A percentile compares a stretch with the other conserved stretches of the same genome.
Conservation (phyloP, 2,888 invertebrate species). For the Drosophila phalerata region DNA sequence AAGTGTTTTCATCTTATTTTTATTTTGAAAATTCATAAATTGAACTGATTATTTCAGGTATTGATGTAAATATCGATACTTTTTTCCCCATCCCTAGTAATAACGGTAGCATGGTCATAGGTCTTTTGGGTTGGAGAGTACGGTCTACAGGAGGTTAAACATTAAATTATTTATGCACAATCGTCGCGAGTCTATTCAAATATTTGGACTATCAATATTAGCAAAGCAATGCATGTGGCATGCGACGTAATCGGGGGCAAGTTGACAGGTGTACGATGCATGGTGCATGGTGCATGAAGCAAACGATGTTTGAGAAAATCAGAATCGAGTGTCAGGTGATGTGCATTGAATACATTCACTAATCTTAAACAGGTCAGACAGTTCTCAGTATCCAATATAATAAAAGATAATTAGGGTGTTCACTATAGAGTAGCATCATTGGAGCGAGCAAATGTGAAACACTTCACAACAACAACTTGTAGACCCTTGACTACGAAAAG, state of each 20-base stretch:
- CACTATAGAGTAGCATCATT: too few species aligned
- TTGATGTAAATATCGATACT: too few species aligned
- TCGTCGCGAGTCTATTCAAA: constrained; percentile 23
- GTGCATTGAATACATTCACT: not conserved
- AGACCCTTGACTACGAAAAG: too few species aligned
- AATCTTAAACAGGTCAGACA: not conserved
- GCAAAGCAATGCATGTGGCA: constrained; percentile 13
- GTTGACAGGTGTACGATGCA: not conserved
- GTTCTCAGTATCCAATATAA: not conserved
- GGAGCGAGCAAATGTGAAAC: too few species aligned
- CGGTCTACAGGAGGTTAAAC: constrained; percentile 10
- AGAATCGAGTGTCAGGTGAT: not conserved
- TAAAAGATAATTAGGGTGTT: too few species aligned
- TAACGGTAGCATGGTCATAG: not conserved
- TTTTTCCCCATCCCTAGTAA: too few species aligned
- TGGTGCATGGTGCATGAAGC: not conserved
- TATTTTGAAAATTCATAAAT: too few species aligned
- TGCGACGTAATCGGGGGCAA: not conserved
- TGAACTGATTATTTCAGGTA: too few species aligned
- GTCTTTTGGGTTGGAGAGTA: not conserved
- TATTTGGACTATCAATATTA: constrained; percentile 22
- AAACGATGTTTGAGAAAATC: not conserved
- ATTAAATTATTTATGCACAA: constrained; percentile 48
- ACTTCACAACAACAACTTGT: too few species aligned
- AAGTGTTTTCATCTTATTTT: too few species aligned